phyloP scores from a whole-genome alignment of 2,797 vertebrate genomes.

The Hoplostethus atlanticus region DNA sequence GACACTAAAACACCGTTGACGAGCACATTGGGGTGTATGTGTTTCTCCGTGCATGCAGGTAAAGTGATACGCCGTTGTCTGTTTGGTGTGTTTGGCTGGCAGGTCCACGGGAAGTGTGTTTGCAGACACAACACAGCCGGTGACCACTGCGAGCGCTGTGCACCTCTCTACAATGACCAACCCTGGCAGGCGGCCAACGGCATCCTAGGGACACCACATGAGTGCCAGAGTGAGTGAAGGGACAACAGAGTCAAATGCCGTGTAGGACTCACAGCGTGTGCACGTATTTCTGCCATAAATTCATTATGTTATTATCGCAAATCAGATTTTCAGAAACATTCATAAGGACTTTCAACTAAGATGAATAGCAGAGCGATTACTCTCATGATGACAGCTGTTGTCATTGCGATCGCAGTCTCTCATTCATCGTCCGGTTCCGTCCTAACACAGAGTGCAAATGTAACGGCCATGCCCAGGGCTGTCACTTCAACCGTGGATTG shows the following conservation, averaged over 20 bases:
- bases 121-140: slow-evolving; percentile 96
- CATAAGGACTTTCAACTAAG: too few relatives aligned
- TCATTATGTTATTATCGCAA: slow-evolving; percentile 30
- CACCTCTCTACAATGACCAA: slow-evolving; percentile 90
- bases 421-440: slow-evolving; percentile 18
- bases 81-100: slow-evolving; percentile 15
- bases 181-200: slow-evolving; percentile 94
- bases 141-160: slow-evolving; percentile 92
- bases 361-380: slow-evolving; percentile 30
- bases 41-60: neutral
- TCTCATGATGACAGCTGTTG: slow-evolving; percentile 12
- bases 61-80: neutral
- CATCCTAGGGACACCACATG: slow-evolving; percentile 87
- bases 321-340: slow-evolving; percentile 34
- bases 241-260: slow-evolving; percentile 51
- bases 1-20: too few relatives aligned
- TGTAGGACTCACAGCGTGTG: slow-evolving; percentile 46
- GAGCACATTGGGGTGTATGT: too few relatives aligned
- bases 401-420: neutral
- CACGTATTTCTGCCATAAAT: slow-evolving; percentile 46
- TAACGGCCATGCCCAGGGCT: slow-evolving; percentile 90
- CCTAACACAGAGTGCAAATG: slow-evolving; percentile 90
- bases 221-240: slow-evolving; percentile 88
- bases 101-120: slow-evolving; percentile 95
- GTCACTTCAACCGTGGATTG: slow-evolving; percentile 87